Base-by-base conservation (phyloP, 2,888 invertebrate genomes). In the Sympetrum striolatum region DNA sequence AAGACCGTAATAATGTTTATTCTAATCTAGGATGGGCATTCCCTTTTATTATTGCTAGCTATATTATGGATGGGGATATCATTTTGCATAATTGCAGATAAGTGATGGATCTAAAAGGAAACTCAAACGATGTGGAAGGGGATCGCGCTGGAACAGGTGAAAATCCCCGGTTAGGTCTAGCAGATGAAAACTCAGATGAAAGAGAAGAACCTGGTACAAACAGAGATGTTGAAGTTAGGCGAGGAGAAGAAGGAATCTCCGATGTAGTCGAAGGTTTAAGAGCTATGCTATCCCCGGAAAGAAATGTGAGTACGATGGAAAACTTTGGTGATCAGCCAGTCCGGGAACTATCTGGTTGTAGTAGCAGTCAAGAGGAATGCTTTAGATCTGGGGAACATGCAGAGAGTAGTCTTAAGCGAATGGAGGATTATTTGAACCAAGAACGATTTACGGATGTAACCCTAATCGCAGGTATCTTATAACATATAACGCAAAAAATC, bases 381-480 rank as follows among this genome's bases (percentile, higher is more conserved):
- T 97, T 96, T 94, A 95, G 96, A 92, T 96, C 96, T 93, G 95
- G 96, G 92, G 96, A 97, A 93, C 98, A 98, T 94, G 97, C 98
- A 12, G 97, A 97, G 93, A 95, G 95, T 91, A 97, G 98, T 93
- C 95, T 98, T 90, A 96, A 96, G 92, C 96, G 97, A 93, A 97
- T 98, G 96, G 97, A 96, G 93, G 95, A 96, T 90, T 98, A 98
- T 94, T 96, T 97, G 92, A 96, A 97, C 93, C 96, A 96, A 91
- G 96, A 97, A 92, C 97, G 97, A 94, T 95, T 98, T 90, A 98
- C 98, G 93, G 98, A 98, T 95, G 97, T 98, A 90, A 96, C 96
- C 35, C 95, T 98, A 39, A 96, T 98, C 92, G 98, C 97, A 91
- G 98, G 97, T 93, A 94, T 94, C 92, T 95, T 94, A 37, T n/a